Percentiles rank a stretch among this genome's conserved stretches.
phyloP scores from a whole-genome alignment of 2,888 invertebrate genomes.

The Zootermopsis nevadensis region DNA sequence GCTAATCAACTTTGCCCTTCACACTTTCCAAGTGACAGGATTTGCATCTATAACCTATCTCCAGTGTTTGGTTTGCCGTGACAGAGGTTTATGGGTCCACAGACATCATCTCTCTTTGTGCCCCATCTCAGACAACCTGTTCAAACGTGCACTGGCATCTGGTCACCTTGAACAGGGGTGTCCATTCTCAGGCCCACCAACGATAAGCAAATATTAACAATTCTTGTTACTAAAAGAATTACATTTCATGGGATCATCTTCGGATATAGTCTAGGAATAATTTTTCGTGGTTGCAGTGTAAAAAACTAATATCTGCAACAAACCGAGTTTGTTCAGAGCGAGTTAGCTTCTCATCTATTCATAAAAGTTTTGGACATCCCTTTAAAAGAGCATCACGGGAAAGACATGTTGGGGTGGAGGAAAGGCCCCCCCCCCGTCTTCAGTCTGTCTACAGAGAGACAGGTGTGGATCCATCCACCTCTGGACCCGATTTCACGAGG shows the following conservation, averaged over 20 bases:
- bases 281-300: too few species aligned
- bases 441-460: background rate
- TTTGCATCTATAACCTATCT: background rate
- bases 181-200: background rate
- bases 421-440: background rate
- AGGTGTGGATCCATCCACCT: conserved; percentile 11
- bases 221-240: too few species aligned
- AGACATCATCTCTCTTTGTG: background rate
- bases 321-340: too few species aligned
- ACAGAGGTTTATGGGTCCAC: background rate
- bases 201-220: too few species aligned
- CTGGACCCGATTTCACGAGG: background rate
- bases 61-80: background rate
- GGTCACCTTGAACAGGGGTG: background rate
- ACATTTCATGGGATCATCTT: too few species aligned
- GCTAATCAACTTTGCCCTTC: background rate
- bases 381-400: background rate
- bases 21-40: background rate
- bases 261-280: too few species aligned
- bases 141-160: background rate
- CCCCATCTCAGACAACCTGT: background rate
- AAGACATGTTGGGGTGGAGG: background rate
- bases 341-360: too few species aligned
- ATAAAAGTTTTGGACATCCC: background rate
- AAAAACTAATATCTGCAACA: too few species aligned